These are phyloP conservation scores for Oreonectes daqikongensis DNA, from an alignment of 2,797 vertebrate genomes.

Conservation along the genomic window DNA sequence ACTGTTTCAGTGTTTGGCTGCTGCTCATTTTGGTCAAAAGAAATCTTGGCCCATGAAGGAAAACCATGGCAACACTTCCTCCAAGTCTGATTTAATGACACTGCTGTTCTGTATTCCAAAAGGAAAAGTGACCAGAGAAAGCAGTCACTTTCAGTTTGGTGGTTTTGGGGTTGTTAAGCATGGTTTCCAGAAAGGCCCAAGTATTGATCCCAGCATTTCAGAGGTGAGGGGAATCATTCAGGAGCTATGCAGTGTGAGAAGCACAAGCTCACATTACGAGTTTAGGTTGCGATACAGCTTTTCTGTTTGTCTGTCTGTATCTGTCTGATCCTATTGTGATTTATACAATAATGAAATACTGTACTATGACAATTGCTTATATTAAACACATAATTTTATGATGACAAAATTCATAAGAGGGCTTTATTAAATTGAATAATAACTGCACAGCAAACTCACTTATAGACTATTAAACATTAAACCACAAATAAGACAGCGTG, in stretches of 20 bases:
- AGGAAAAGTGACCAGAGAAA: conserved; percentile 46
- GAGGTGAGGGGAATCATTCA: conserved; percentile 24
- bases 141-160: conserved; percentile 17
- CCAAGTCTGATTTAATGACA: conserved; percentile 37
- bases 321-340: too few relatives aligned
- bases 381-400: too few relatives aligned
- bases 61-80: conserved; percentile 62
- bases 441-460: too few relatives aligned
- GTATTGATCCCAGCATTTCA: conserved; percentile 40
- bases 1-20: conserved; percentile 18
- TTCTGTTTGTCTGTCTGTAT: background rate
- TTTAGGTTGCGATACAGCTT: conserved; percentile 10
- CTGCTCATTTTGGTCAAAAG: conserved; percentile 18
- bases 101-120: conserved; percentile 51
- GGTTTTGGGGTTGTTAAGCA: conserved; percentile 13
- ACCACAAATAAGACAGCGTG: too few relatives aligned
- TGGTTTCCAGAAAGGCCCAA: conserved; percentile 22
- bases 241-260: conserved; percentile 30
- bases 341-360: too few relatives aligned
- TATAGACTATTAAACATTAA: too few relatives aligned
- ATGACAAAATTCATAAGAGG: too few relatives aligned
- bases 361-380: too few relatives aligned
- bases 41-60: conserved; percentile 49
- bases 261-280: conserved; percentile 26
- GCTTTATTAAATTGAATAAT: too few relatives aligned